phyloP scores from a whole-genome alignment of 2,113 vertebrate species.

The Paracanthobrama guichenoti region DNA sequence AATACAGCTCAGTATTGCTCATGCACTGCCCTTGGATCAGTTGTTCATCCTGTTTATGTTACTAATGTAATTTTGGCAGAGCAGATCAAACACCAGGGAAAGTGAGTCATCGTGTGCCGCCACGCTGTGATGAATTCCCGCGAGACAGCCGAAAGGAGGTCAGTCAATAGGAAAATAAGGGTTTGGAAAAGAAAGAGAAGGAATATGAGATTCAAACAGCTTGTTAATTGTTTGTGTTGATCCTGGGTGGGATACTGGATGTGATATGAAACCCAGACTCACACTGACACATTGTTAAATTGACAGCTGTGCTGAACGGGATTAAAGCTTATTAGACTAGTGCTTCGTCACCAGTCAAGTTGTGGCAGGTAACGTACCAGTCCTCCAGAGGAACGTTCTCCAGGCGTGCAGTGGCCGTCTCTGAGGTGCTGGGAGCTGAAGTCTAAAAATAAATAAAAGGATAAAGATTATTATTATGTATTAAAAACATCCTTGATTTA shows the following conservation, averaged over 20 bases:
- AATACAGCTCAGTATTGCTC: constrained; percentile 9
- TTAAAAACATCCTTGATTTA: background rate
- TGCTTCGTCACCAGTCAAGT: background rate
- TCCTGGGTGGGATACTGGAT: background rate
- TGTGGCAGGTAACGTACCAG: constrained; percentile 75
- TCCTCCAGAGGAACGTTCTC: constrained; percentile 68
- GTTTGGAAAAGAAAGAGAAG: background rate
- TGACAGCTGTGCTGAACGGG: background rate
- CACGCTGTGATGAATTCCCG: background rate
- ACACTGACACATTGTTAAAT: constrained; percentile 8
- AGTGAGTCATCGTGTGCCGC: background rate
- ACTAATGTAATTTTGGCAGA: constrained; percentile 16
- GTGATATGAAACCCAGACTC: background rate
- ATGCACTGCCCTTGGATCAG: background rate
- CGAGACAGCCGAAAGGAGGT: background rate
- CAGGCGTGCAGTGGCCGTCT: constrained; percentile 72
- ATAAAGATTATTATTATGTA: background rate
- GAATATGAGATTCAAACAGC: constrained; percentile 15
- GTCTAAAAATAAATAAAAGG: constrained; percentile 70
- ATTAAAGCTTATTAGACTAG: background rate
- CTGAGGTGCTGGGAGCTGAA: constrained; percentile 73
- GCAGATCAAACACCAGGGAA: constrained; percentile 21
- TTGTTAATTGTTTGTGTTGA: background rate
- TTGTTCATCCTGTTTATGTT: constrained; percentile 4
- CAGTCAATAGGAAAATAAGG: background rate